These are phyloP conservation scores for Zelostemma sp. DNA, from an alignment of 1,140 invertebrate genomes.

Conservation along the genomic window DNA sequence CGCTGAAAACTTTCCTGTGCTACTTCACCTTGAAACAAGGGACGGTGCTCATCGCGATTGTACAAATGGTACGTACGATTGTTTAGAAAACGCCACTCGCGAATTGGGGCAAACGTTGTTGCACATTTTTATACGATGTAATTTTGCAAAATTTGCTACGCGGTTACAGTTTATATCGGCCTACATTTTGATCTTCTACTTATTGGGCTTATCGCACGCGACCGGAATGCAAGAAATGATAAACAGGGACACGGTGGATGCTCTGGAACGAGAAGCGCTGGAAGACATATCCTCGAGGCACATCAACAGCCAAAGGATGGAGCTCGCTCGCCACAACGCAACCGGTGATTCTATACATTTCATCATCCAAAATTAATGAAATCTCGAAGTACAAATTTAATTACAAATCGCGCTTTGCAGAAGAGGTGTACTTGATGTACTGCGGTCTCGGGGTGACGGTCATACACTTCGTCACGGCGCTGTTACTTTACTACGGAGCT, in stretches of 20 bases:
- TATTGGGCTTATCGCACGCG: constrained; percentile 65
- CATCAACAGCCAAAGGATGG: constrained; percentile 66
- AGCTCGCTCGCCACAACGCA: constrained; percentile 67
- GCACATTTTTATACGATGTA: too few species aligned
- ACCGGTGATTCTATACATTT: constrained; percentile 48
- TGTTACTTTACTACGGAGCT: constrained; percentile 67
- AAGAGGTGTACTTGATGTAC: constrained; percentile 67
- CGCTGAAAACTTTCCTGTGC: constrained; percentile 63
- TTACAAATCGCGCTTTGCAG: constrained; percentile 48
- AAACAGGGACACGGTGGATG: constrained; percentile 67
- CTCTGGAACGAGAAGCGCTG: constrained; percentile 61
- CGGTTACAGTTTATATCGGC: constrained; percentile 66
- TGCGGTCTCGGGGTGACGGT: constrained; percentile 65
- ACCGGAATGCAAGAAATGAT: constrained; percentile 68
- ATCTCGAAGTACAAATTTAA: constrained; percentile 1
- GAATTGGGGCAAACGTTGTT: too few species aligned
- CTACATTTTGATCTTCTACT: constrained; percentile 66
- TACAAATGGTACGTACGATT: constrained; percentile 63
- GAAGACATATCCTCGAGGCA: constrained; percentile 66
- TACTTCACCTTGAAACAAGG: constrained; percentile 69
- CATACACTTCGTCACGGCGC: constrained; percentile 66
- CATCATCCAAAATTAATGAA: too few species aligned
- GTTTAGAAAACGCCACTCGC: too few species aligned
- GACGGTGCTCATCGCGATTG: constrained; percentile 68
- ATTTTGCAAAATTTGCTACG: too few species aligned